Conservation (phyloP, 2,113 vertebrate species). For the Tupaia chinensis region DNA sequence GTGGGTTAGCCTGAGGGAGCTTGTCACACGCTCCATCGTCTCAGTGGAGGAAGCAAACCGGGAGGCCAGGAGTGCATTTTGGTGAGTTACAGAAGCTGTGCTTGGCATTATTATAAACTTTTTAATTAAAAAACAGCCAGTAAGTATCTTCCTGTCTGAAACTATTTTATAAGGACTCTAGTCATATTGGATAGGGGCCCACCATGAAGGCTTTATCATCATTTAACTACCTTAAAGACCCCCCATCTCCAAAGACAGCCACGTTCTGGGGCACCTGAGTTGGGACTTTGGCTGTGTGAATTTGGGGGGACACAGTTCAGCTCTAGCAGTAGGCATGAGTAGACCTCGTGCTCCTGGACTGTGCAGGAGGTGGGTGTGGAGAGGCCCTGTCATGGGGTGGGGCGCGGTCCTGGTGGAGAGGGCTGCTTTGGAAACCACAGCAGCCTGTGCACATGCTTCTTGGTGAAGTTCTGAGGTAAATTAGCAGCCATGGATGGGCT, state of each 20-base stretch:
- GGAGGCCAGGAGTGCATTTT: background rate
- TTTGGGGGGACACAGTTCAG: background rate
- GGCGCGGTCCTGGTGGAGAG: background rate
- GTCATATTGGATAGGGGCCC: background rate
- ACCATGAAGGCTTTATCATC: background rate
- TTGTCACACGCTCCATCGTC: background rate
- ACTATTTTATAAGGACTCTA: background rate
- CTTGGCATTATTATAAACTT: background rate
- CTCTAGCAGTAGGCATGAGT: background rate
- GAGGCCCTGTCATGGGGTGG: no score
- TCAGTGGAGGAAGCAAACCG: background rate
- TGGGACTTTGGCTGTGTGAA: background rate
- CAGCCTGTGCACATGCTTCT: background rate
- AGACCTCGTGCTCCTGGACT: background rate
- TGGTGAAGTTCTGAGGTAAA: background rate
- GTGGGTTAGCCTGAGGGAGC: no score
- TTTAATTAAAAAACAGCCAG: background rate
- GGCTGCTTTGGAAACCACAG: background rate
- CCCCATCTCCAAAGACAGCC: background rate
- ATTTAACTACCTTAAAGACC: background rate
- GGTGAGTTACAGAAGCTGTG: background rate
- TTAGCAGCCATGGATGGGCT: background rate
- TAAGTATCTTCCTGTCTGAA: background rate
- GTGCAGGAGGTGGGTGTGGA: background rate
- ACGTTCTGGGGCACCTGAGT: background rate